These are phyloP conservation scores for Drosophila yakuba DNA, from an alignment of 1,140 invertebrate species.

Conservation along the genomic window DNA sequence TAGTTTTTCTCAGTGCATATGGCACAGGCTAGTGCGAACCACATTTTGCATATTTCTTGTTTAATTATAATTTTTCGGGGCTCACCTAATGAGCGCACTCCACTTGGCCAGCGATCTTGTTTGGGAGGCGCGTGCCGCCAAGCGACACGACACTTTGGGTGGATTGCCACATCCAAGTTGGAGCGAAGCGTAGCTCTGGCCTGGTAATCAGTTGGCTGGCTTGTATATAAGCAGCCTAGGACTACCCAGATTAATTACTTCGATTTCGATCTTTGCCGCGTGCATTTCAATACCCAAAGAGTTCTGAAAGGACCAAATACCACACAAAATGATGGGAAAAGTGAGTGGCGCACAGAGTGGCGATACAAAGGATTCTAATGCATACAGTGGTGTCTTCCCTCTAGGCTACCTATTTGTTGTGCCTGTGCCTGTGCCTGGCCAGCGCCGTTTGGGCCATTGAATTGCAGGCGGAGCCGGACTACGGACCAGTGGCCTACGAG, in stretches of 20 bases:
- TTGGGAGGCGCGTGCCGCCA: slow-evolving; percentile 53
- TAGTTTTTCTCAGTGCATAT: slow-evolving; percentile 9
- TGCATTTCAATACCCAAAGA: slow-evolving; percentile 55
- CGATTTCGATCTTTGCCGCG: slow-evolving; percentile 61
- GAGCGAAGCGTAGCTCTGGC: background rate
- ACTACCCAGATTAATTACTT: slow-evolving; percentile 72
- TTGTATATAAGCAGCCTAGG: slow-evolving; percentile 69
- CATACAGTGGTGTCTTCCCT: background rate
- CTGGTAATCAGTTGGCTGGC: slow-evolving; percentile 20
- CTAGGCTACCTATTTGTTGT: slow-evolving; percentile 59
- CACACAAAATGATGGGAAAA: slow-evolving; percentile 51
- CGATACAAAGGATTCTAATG: background rate
- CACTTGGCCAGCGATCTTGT: slow-evolving; percentile 48
- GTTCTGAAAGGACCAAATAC: slow-evolving; percentile 15
- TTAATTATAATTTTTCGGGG: slow-evolving; percentile 63
- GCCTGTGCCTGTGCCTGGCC: slow-evolving; percentile 50
- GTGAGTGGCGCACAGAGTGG: slow-evolving; percentile 37
- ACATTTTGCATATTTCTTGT: slow-evolving; percentile 70
- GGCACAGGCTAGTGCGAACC: slow-evolving; percentile 29
- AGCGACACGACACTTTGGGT: slow-evolving; percentile 36
- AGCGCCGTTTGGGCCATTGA: slow-evolving; percentile 48
- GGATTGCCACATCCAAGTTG: slow-evolving; percentile 66
- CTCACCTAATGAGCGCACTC: slow-evolving; percentile 64
- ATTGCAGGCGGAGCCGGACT: slow-evolving; percentile 59
- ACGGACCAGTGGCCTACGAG: slow-evolving; percentile 85